These are phyloP conservation scores for Zaprionus bogoriensis DNA, from an alignment of 2,888 invertebrate species.

Conservation along the genomic window DNA sequence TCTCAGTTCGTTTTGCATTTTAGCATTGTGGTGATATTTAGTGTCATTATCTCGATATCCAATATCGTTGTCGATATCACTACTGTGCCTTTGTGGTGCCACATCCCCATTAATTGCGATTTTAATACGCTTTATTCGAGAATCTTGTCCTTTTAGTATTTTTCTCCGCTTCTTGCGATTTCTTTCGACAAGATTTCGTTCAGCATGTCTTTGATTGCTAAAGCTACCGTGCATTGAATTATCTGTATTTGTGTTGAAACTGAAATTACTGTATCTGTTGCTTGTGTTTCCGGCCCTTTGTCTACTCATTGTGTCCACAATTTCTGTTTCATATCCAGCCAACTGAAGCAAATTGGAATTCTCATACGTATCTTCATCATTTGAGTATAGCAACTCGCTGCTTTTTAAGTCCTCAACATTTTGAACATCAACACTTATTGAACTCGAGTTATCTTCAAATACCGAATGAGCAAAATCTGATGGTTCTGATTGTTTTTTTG, in stretches of 20 bases:
- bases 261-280: slow-evolving; percentile 61
- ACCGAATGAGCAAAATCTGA: background rate
- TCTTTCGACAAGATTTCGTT: slow-evolving; percentile 17
- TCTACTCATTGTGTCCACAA: background rate
- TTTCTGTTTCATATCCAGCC: background rate
- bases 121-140: slow-evolving; percentile 61
- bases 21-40: slow-evolving; percentile 50
- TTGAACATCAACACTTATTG: slow-evolving; percentile 43
- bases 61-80: slow-evolving; percentile 51
- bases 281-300: slow-evolving; percentile 32
- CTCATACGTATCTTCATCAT: background rate
- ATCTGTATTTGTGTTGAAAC: no score
- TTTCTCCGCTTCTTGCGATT: slow-evolving; percentile 50
- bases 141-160: slow-evolving; percentile 6
- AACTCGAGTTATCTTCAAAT: slow-evolving; percentile 13
- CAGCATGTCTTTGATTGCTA: background rate
- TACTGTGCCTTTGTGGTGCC: slow-evolving; percentile 38
- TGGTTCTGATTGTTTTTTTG: slow-evolving; percentile 15
- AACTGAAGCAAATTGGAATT: slow-evolving; percentile 50
- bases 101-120: slow-evolving; percentile 61
- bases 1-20: background rate
- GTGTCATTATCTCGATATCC: slow-evolving; percentile 47
- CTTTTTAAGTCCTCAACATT: slow-evolving; percentile 1
- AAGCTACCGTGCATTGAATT: slow-evolving; percentile 27
- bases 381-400: background rate